These are phyloP conservation scores for Batillaria attramentaria DNA, from an alignment of 1,140 invertebrate genomes.

Conservation along the genomic window DNA sequence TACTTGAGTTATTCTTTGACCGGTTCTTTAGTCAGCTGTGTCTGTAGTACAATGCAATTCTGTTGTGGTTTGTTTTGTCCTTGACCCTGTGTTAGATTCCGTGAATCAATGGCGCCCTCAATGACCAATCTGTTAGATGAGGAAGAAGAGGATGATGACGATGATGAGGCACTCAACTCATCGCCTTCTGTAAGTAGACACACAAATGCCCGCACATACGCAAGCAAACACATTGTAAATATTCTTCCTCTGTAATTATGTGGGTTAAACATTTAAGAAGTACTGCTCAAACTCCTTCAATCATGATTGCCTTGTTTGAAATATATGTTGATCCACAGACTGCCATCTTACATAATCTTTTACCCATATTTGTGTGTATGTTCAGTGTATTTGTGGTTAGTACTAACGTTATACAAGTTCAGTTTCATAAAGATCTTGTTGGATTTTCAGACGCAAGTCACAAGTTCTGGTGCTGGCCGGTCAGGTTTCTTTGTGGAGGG, in stretches of 20 bases:
- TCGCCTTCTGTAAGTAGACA: slow-evolving; percentile 19
- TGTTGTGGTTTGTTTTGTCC: too few species aligned
- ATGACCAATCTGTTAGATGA: slow-evolving; percentile 61
- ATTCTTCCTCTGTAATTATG: neutral
- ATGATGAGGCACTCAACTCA: slow-evolving; percentile 21
- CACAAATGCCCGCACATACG: neutral
- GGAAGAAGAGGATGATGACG: slow-evolving; percentile 53
- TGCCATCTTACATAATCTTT: neutral
- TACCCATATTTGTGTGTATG: neutral
- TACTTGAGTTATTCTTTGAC: neutral
- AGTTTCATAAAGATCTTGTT: too few species aligned
- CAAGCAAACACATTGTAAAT: neutral
- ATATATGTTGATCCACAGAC: too few species aligned
- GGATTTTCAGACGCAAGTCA: slow-evolving; percentile 1
- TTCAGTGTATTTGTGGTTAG: neutral
- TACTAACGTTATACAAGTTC: too few species aligned
- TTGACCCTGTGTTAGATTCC: slow-evolving; percentile 49
- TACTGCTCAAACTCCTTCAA: neutral
- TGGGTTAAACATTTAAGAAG: too few species aligned
- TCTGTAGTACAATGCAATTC: too few species aligned
- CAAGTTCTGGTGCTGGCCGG: neutral
- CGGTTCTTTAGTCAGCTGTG: neutral
- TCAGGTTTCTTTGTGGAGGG: slow-evolving; percentile 25
- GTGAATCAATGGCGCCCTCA: slow-evolving; percentile 58
- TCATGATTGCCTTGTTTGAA: neutral